Percentiles rank a stretch among this genome's conserved stretches.
Evolutionary conservation across 53 echinoderm and acorn worm genomes (phyloP).

Genomic region (Actinopyga echinites): DNA sequence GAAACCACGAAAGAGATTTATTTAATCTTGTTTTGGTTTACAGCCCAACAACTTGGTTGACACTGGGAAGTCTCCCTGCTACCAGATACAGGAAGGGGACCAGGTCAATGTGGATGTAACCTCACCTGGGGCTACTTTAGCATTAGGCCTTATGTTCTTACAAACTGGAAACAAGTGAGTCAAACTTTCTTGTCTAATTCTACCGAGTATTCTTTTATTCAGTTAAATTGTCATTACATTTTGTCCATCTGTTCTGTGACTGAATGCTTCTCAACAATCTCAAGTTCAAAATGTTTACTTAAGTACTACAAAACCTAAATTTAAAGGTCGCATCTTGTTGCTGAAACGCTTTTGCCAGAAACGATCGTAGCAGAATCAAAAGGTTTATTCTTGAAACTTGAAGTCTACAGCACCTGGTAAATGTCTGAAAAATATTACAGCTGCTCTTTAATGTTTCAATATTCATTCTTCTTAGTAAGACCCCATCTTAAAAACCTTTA

Average conservation of each 20-base stretch:
- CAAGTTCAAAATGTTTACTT: background rate
- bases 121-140: slow-evolving; percentile 97
- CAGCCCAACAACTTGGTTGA: slow-evolving; percentile 49
- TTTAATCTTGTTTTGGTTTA: background rate
- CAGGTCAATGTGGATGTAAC: slow-evolving; percentile 96
- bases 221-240: background rate
- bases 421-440: too few species aligned
- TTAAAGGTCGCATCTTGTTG: too few species aligned
- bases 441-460: too few species aligned
- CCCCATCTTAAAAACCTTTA: too few species aligned
- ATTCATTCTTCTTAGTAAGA: too few species aligned
- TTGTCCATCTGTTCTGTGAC: background rate
- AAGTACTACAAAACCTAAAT: too few species aligned
- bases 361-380: too few species aligned
- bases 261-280: background rate
- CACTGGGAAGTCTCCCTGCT: slow-evolving; percentile 89
- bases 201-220: background rate
- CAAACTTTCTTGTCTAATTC: background rate
- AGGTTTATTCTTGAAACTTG: too few species aligned
- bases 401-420: too few species aligned
- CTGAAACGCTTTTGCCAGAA: too few species aligned
- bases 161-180: slow-evolving; percentile 90
- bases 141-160: slow-evolving; percentile 95
- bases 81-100: slow-evolving; percentile 95
- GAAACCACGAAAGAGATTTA: too few species aligned